These are phyloP conservation scores for Drosophila teissieri DNA, from an alignment of 1,140 invertebrate genomes.

Conservation along the genomic window DNA sequence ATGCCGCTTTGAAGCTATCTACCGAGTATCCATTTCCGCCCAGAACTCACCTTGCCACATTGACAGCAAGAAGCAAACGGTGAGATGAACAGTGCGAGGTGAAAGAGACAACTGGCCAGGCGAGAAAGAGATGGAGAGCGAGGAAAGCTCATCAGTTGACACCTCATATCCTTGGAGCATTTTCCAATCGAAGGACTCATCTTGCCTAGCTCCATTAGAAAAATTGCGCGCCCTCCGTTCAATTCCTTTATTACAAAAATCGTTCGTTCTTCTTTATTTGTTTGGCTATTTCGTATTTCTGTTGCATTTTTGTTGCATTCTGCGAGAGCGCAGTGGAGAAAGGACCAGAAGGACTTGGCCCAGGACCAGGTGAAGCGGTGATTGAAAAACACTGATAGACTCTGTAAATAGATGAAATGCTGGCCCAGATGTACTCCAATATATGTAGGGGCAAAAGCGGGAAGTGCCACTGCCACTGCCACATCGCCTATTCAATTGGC, in stretches of 20 bases:
- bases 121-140: conserved; percentile 1
- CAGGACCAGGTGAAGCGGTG: conserved; percentile 57
- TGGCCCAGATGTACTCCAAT: conserved; percentile 49
- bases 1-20: conserved; percentile 11
- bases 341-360: neutral
- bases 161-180: conserved; percentile 79
- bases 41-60: conserved; percentile 24
- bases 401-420: conserved; percentile 75
- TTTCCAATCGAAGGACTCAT: conserved; percentile 68
- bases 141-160: conserved; percentile 59
- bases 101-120: conserved; percentile 19
- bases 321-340: conserved; percentile 6
- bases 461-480: conserved; percentile 14
- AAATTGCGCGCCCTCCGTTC: conserved; percentile 72
- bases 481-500: conserved; percentile 68
- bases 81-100: neutral
- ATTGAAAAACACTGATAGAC: conserved; percentile 76
- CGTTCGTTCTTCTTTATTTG: conserved; percentile 25
- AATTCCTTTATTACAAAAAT: conserved; percentile 79
- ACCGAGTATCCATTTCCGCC: conserved; percentile 19
- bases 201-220: conserved; percentile 63
- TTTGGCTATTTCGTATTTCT: conserved; percentile 34
- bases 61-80: conserved; percentile 20
- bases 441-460: neutral
- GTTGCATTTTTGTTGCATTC: conserved; percentile 37